These are phyloP conservation scores for Sepiola atlantica DNA, from an alignment of 2,888 invertebrate genomes.

Conservation along the genomic window DNA sequence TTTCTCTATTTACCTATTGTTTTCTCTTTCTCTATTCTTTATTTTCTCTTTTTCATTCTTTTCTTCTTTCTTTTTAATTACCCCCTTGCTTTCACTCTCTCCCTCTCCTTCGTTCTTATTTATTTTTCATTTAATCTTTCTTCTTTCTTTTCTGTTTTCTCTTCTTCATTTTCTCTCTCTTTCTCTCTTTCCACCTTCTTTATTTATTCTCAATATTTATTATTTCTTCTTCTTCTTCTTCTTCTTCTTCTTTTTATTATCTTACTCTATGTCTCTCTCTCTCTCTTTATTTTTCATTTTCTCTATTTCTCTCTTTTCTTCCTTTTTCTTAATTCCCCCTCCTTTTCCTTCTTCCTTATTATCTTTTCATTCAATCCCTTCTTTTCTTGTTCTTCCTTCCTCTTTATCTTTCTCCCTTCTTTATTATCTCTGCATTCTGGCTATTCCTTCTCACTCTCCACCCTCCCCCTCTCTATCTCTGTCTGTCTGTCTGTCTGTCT, in stretches of 20 bases:
- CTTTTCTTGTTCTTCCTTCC: background rate
- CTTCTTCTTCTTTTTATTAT: too few species aligned
- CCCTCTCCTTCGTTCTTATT: background rate
- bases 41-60: background rate
- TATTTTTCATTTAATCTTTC: background rate
- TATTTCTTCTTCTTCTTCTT: too few species aligned
- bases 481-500: too few species aligned
- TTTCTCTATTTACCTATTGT: background rate
- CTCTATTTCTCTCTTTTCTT: background rate
- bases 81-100: too few species aligned
- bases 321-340: background rate
- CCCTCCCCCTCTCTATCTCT: too few species aligned
- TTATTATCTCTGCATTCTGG: too few species aligned
- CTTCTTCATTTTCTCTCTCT: too few species aligned
- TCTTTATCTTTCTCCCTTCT: background rate
- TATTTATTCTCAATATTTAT: background rate
- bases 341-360: background rate
- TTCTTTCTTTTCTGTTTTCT: too few species aligned
- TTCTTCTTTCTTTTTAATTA: too few species aligned
- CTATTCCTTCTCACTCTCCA: too few species aligned
- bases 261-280: too few species aligned
- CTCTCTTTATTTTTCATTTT: background rate
- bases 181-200: background rate
- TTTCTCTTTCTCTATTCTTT: background rate
- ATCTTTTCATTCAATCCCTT: background rate